phyloP scores from a whole-genome alignment of 2,888 invertebrate species.

The Pristionchus maxplancki region DNA sequence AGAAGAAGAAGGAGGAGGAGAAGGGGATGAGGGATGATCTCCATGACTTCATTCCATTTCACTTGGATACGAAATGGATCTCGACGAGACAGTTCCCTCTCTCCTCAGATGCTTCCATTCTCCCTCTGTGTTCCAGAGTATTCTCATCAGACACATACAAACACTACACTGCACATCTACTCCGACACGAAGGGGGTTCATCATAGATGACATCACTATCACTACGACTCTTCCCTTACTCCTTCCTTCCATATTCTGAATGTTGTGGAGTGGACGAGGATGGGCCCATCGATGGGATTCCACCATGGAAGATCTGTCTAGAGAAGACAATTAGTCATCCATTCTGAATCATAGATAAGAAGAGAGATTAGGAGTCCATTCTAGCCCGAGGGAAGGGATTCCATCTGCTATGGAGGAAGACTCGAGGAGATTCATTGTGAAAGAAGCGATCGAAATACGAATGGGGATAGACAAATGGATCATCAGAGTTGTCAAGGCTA shows the following conservation, averaged over 20 bases:
- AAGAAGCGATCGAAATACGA: not conserved
- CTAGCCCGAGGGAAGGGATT: not conserved
- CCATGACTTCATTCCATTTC: not conserved
- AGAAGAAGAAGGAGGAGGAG: constrained; percentile 5
- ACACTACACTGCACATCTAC: not conserved
- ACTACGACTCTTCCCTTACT: not conserved
- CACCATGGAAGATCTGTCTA: not conserved
- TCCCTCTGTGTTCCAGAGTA: not conserved
- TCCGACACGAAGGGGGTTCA: not conserved
- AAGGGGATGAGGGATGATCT: not conserved
- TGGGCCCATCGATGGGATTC: not conserved
- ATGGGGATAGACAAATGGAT: not conserved
- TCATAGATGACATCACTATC: not conserved
- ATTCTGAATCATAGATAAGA: not conserved
- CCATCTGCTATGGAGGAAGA: not conserved
- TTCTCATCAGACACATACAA: not conserved
- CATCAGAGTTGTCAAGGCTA: no score
- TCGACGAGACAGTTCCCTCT: not conserved
- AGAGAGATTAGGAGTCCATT: not conserved
- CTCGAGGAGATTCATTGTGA: not conserved
- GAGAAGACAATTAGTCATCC: not conserved
- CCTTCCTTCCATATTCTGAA: not conserved
- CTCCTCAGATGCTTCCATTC: not conserved
- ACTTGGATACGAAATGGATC: not conserved
- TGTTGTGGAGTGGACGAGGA: not conserved